Percentiles rank a stretch among this genome's conserved stretches.
Conservation (phyloP, 2,113 vertebrate genomes). For the Hemichromis elongatus region DNA sequence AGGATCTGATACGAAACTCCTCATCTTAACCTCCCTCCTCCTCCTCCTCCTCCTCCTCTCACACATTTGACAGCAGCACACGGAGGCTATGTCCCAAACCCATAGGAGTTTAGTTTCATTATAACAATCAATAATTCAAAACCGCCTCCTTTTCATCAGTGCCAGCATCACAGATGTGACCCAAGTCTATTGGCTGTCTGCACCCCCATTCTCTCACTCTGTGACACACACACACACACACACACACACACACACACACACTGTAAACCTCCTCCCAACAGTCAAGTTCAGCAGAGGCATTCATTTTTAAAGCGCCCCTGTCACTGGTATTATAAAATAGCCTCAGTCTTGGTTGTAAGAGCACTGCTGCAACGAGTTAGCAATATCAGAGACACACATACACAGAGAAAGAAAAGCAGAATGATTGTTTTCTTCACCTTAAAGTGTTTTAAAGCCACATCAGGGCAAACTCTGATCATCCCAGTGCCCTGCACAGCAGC, state of each 20-base stretch:
- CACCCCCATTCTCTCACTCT: not conserved
- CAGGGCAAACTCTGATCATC: not conserved
- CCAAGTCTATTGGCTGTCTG: slow-evolving; percentile 37
- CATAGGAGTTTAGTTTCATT: slow-evolving; percentile 63
- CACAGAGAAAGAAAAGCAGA: not conserved
- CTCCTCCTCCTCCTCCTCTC: not conserved
- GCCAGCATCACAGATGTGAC: slow-evolving; percentile 66
- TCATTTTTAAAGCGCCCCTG: slow-evolving; percentile 64
- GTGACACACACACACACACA: not conserved
- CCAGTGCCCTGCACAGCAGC: not conserved
- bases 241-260: not conserved
- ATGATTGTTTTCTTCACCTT: not conserved
- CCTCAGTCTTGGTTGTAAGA: not conserved
- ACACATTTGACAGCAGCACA: not conserved
- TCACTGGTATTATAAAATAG: slow-evolving; percentile 41
- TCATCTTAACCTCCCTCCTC: not conserved
- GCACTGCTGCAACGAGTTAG: not conserved
- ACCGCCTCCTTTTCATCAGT: slow-evolving; percentile 55
- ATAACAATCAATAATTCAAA: slow-evolving; percentile 76
- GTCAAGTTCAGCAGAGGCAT: slow-evolving; percentile 62
- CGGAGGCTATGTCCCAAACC: not conserved
- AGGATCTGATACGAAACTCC: not conserved
- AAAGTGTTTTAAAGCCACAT: not conserved
- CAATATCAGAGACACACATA: not conserved
- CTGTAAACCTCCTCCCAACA: not conserved